Evolutionary conservation across 2,888 invertebrate genomes (phyloP), one percentile per base, ranked within the genome.

Genomic region (Nomada hirtipes): DNA sequence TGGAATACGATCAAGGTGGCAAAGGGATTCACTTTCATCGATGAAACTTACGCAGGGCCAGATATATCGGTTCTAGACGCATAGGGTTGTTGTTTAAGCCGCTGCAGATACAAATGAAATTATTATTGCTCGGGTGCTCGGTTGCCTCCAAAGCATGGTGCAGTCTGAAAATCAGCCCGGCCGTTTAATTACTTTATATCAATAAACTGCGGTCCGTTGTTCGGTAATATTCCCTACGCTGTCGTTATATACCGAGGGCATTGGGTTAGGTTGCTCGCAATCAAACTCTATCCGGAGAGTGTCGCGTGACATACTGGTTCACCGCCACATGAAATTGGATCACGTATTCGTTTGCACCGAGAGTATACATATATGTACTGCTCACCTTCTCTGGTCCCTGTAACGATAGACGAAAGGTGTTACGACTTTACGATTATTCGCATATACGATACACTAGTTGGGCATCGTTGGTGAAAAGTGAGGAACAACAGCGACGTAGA

Each of bases 331-430:
- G 72, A 82, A 84, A 76, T 73, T 84, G 79, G 76, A 83, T 84
- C 79, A 73, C 78, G 79, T 76, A 73, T 72, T 82, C 82, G 76
- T 84, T 84, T 84, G 65, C 78, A 61, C 55, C 55, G 36, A 4
- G 52, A 70, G 69, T 7, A 64, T 83, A 77, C 36, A 26, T 26
- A 36, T 9, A 7, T 7, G 36, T 36, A 36, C 55, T 59, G 52
- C 26, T 75, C 75, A 76, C 26, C 53, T 64, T 70, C 47, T 42
- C 18, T 15, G 64, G 57, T 23, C 55, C 26, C 50, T 9, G 73
- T 71, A 72, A 76, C 79, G 74, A 64, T 1, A 63, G 64, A 11
- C 23, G 79, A 77, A 84, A 77, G 79, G 65, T 71, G 53, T 57
- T 65, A 57, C 60, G 60, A 72, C 63, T 69, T 71, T 76, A 70